Conservation (phyloP, 2,888 invertebrate genomes). For the Sinhomidia bicolor region DNA sequence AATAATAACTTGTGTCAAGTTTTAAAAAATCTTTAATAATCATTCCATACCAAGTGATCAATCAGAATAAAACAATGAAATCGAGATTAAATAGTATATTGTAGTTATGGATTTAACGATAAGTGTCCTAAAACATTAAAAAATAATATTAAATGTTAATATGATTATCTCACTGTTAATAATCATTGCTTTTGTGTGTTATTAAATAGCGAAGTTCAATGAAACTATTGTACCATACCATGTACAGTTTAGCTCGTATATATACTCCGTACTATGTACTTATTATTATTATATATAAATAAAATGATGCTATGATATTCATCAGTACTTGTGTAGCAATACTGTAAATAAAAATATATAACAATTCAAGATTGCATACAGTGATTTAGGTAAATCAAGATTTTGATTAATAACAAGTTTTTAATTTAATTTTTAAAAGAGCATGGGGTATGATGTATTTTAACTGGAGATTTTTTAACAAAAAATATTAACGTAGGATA, state of each 20-base stretch:
- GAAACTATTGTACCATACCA: conserved; percentile 66
- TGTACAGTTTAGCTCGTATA: conserved; percentile 28
- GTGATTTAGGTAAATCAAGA: too few relatives aligned
- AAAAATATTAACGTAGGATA: too few relatives aligned
- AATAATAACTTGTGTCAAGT: too few relatives aligned
- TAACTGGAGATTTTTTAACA: too few relatives aligned
- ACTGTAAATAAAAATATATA: too few relatives aligned
- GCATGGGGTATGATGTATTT: too few relatives aligned
- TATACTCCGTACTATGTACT: not conserved
- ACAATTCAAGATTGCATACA: too few relatives aligned
- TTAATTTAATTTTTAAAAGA: too few relatives aligned
- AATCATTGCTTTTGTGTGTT: conserved; percentile 50
- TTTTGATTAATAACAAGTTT: too few relatives aligned
- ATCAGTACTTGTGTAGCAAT: too few relatives aligned
- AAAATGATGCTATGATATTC: too few relatives aligned
- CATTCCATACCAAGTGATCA: conserved; percentile 66
- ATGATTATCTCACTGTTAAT: conserved; percentile 29
- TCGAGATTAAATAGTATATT: conserved; percentile 15
- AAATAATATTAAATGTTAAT: not conserved
- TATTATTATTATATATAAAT: not conserved
- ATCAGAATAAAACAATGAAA: conserved; percentile 54
- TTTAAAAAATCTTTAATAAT: conserved; percentile 40
- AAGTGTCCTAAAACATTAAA: not conserved
- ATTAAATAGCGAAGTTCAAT: conserved; percentile 47
- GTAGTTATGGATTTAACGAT: not conserved